Evolutionary conservation across 2,888 invertebrate species (phyloP), one percentile per base, ranked within the genome.

Genomic region (Acheta domesticus): DNA sequence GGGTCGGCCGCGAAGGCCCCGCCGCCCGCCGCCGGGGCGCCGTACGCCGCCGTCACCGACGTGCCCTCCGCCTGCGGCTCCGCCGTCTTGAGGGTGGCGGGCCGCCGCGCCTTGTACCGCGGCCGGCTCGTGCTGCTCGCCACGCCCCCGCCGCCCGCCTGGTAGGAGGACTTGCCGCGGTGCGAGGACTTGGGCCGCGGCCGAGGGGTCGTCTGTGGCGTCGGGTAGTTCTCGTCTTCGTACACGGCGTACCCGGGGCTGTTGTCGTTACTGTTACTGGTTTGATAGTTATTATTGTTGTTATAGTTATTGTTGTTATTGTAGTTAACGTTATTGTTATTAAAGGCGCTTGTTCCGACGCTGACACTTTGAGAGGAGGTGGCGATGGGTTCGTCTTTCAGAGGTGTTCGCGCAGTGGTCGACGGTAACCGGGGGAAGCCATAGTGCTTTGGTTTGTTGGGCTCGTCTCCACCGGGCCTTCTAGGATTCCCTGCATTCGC

Each of bases 271-370:
- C 20, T 36, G 8, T 36, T 36, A 8, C 36, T 36, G 36, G 36
- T 36, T 36, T n/a, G 48, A 19, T 16, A 4, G 76, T 75, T 19
- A 19, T 75, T 19, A 19, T 75, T 21, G 73, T 12, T 48, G 77
- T 3, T 36, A n/a, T 48, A 48, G 77, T 48, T 11, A 16, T 78
- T 78, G 73, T 49, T 73, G 78, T 78, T 78, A 62, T 49, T 12
- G 76, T 62, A 1, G 73, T 62, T 16, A 3, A 19, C 1, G 73
- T 73, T 16, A n/a, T 73, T 36, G 36, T 36, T 36, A 4, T 36
- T 36, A 36, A 36, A 62, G 3, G n/a, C 4, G 62, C 1, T 62
- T 4, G 16, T n/a, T 8, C 62, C 62, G 0, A 62, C n/a, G 8
- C n/a, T 14, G n/a, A 62, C n/a, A n/a, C 16, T 19, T n/a, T 62